A percentile compares a stretch with the other conserved stretches of the same genome.
Conservation (phyloP, 2,113 vertebrate species). For the Ciconia stormi region DNA sequence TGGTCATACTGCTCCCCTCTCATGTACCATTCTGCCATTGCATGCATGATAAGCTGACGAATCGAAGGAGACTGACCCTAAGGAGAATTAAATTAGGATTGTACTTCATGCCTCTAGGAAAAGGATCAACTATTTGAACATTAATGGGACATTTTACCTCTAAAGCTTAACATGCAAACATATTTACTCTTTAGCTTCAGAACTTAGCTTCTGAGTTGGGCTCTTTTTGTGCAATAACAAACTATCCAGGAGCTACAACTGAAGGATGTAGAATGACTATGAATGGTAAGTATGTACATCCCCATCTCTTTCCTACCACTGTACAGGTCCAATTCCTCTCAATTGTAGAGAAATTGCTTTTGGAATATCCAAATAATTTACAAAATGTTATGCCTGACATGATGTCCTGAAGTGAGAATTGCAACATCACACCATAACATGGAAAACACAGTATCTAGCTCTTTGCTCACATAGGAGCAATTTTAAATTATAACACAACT, state of each 20-base stretch:
- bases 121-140: neutral
- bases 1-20: conserved; percentile 98
- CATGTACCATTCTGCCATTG: conserved; percentile 99
- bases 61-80: conserved; percentile 99
- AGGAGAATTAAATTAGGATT: neutral
- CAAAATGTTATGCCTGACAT: neutral
- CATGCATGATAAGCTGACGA: conserved; percentile 98
- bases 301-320: neutral
- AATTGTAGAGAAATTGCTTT: accelerated
- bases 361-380: neutral
- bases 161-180: neutral
- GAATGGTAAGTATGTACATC: accelerated
- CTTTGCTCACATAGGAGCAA: neutral
- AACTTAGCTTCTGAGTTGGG: neutral
- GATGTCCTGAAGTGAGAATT: neutral
- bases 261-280: neutral
- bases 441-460: neutral
- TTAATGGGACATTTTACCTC: neutral
- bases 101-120: neutral
- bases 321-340: neutral
- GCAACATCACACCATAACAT: neutral
- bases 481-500: neutral
- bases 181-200: neutral
- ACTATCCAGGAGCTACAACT: neutral
- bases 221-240: neutral